Percentiles rank a stretch among this genome's conserved stretches.
Evolutionary conservation across 2,888 invertebrate species (phyloP).

Genomic region (Tanypteryx hageni): DNA sequence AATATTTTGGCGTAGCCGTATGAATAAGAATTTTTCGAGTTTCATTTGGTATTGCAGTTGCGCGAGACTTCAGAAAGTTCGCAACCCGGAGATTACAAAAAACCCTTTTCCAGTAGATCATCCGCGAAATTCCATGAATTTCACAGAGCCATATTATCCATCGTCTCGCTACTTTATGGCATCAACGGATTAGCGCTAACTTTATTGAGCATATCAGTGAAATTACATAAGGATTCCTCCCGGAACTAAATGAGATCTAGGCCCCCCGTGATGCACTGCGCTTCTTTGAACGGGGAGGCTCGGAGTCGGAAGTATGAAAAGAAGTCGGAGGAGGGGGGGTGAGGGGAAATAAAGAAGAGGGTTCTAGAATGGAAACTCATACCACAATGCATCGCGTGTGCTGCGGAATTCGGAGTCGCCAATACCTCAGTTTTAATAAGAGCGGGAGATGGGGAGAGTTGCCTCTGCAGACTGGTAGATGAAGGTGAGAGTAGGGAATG

Average conservation of each 20-base stretch:
- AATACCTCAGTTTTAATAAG: slow-evolving; percentile 41
- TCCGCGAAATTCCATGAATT: background rate
- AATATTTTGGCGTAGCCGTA: background rate
- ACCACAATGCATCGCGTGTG: background rate
- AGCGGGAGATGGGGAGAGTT: background rate
- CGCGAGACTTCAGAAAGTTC: background rate
- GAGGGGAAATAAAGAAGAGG: too few relatives aligned
- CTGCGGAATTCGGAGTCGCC: background rate
- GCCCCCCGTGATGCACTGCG: slow-evolving; percentile 11
- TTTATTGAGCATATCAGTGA: slow-evolving; percentile 48
- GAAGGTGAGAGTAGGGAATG: background rate
- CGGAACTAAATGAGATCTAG: background rate
- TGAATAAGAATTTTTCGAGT: slow-evolving; percentile 1
- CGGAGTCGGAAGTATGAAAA: background rate
- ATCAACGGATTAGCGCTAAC: slow-evolving; percentile 34
- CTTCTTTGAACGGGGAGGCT: background rate
- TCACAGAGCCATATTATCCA: background rate
- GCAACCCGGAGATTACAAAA: slow-evolving; percentile 25
- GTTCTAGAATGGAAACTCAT: background rate
- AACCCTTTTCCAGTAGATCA: slow-evolving; percentile 19
- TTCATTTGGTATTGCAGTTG: slow-evolving; percentile 28
- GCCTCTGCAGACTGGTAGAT: background rate
- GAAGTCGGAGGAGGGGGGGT: background rate
- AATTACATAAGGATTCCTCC: slow-evolving; percentile 40
- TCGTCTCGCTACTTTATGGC: slow-evolving; percentile 38